These are phyloP conservation scores for Erithacus rubecula DNA, from an alignment of 2,797 vertebrate species.

Conservation along the genomic window DNA sequence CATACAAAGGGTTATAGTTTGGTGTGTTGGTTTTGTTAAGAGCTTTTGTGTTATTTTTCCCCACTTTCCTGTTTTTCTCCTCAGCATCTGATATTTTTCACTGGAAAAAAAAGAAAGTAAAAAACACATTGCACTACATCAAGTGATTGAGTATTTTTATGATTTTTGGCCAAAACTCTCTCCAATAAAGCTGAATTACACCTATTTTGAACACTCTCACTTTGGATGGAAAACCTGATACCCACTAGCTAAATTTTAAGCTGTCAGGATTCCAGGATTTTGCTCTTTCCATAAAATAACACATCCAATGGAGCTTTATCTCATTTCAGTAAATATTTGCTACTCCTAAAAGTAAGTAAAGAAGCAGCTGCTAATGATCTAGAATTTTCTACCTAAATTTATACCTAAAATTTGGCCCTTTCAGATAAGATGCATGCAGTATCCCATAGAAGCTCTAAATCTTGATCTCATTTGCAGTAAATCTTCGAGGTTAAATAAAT, in stretches of 20 bases:
- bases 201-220: neutral
- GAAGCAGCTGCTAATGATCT: neutral
- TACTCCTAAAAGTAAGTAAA: neutral
- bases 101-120: neutral
- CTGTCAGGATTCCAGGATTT: neutral
- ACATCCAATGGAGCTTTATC: neutral
- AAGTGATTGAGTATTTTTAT: neutral
- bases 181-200: neutral
- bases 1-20: neutral
- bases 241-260: neutral
- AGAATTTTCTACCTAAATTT: neutral
- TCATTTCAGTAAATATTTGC: neutral
- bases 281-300: neutral
- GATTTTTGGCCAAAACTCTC: neutral
- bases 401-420: neutral
- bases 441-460: neutral
- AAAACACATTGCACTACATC: neutral
- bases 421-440: neutral
- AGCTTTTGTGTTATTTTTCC: rapidly evolving
- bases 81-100: neutral
- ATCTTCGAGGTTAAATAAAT: neutral
- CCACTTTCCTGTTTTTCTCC: neutral
- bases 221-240: neutral
- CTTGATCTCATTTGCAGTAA: neutral
- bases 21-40: neutral